Conservation (phyloP, 2,113 vertebrate species). For the Cettia cetti region DNA sequence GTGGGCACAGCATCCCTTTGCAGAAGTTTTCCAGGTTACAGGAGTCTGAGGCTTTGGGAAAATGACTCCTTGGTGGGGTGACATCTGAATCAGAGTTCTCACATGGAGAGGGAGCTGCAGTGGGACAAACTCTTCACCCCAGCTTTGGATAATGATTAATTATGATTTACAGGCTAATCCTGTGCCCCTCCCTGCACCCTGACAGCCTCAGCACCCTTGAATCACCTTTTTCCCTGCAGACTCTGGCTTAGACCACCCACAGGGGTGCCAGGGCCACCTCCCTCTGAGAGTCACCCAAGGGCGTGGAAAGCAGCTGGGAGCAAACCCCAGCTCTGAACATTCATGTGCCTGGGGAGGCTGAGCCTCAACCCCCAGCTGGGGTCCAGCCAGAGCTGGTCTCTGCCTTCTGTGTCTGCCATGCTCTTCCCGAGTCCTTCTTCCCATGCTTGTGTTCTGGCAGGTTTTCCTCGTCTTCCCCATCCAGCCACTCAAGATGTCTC, state of each 20-base stretch:
- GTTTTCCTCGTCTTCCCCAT: neutral
- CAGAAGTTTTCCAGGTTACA: neutral
- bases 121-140: neutral
- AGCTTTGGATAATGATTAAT: neutral
- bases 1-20: neutral
- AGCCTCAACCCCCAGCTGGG: neutral
- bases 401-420: neutral
- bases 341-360: neutral
- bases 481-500: neutral
- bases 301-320: neutral
- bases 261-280: neutral
- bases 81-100: neutral
- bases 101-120: neutral
- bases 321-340: neutral
- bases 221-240: neutral
- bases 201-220: neutral
- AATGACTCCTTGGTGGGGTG: rapidly evolving
- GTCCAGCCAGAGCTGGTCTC: too few relatives aligned
- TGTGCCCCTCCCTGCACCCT: neutral
- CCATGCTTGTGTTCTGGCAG: neutral
- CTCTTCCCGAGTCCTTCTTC: neutral
- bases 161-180: neutral
- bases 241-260: neutral
- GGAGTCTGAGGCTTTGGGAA: neutral
- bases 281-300: neutral